Evolutionary conservation across 1,140 invertebrate species (phyloP), one percentile per base, ranked within the genome.

Genomic region (Orchesella cincta): DNA sequence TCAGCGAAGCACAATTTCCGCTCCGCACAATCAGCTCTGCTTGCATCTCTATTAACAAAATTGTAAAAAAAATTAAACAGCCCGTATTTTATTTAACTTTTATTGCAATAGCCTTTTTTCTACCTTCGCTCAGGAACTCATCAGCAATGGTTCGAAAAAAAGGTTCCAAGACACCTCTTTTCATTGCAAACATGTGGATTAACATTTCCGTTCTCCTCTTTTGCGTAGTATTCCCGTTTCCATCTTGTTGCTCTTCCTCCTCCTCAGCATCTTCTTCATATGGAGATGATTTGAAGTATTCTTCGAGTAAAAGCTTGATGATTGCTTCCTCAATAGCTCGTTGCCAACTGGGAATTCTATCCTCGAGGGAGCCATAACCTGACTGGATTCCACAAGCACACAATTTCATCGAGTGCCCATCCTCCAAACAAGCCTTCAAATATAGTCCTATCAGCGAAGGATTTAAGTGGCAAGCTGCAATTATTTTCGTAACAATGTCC

Each of bases 361-460:
- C 26, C 14, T 73, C 73, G 3, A 73, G 46, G 2, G 57, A 34
- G 23, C 77, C 77, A 54, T 16, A 75, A n/a, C 33, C 62, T 18
- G 35, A 12, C 34, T 74, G 77, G 2, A 78, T 20, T 39, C 77
- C 77, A 78, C 77, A 78, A 1, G 1, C 33, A 67, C 77, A 78
- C 51, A 78, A 71, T 14, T 26, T 51, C 31, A 57, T 36, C 57
- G 57, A 71, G 31, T 52, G 75, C 2, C 73, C 73, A 78, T 71
- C 73, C 23, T 64, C 57, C 73, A 75, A 28, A 72, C 77, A 78
- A 1, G 73, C 77, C 28, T 71, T 36, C 28, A 75, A 35, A 26
- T 75, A 78, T 28, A 78, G 46, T 26, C 26, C 18, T 1, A 71
- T 8, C 26, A 75, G 28, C 1, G 64, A 23, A 1, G 14, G 14